Evolutionary conservation across 2,797 vertebrate species (phyloP), one percentile per base, ranked within the genome.

Genomic region (Jordanella pulchra): DNA sequence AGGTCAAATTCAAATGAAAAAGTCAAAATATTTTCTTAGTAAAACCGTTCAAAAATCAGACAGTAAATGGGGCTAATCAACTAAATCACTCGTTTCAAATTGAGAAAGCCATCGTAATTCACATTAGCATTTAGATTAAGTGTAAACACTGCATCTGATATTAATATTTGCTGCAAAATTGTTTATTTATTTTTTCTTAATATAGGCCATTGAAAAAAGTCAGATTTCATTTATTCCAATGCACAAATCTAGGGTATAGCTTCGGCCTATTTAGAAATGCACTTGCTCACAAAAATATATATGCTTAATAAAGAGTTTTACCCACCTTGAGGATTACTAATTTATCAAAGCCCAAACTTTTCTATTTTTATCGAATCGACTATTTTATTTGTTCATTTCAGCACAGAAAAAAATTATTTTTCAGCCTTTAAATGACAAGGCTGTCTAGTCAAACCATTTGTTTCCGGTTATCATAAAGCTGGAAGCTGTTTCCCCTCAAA

Each of bases 381-480:
- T 28, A 25, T 17, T 17, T 30, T 23, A 23, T 39, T n/a, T 61
- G 0, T 18, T 39, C 30, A 39, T 1, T 61, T 4, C 28, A 58
- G 21, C 55, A 11, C 14, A 51, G 17, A 61, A 21, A 18, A n/a
- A 39, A 45, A 50, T n/a, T 4, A 50, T 47, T 76, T 35, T 1
- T 12, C 35, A 7, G 6, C 15, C 15, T 54, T 17, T 60, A 30
- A 67, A 28, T 17, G 50, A 18, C 10, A 56, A 45, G 0, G 45
- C 7, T 2, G 2, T 64, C 28, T 42, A 48, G 13, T 23, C 27
- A 25, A 21, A 50, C 17, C 3, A 10, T 73, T 72, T 73, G 56
- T 83, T 83, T 75, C 53, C 51, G 65, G 56, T 42, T 79, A 71
- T 88, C 65, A 89, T 79, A 76, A 83, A 67, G 76, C 85, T 54